phyloP scores from a whole-genome alignment of 2,888 invertebrate species.

The Biston betularia region DNA sequence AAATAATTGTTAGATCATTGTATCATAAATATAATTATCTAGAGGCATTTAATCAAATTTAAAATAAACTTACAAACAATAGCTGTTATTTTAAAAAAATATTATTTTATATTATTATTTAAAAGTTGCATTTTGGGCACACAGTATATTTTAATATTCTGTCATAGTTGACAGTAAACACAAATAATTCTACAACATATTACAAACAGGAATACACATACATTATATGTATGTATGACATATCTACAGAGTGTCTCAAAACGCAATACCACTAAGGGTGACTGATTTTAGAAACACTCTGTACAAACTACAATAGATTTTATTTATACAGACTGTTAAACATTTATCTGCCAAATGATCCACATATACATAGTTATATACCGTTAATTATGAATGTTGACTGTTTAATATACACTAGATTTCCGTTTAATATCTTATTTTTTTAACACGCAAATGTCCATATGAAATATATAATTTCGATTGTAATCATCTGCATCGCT shows the following conservation, averaged over 20 bases:
- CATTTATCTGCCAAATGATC: constrained; percentile 35
- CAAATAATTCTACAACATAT: too few relatives aligned
- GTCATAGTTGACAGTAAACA: constrained; percentile 2
- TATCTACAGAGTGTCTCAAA: constrained; percentile 21
- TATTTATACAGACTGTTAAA: constrained; percentile 44
- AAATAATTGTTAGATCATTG: constrained; percentile 58
- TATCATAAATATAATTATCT: constrained; percentile 15
- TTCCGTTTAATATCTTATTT: constrained; percentile 28
- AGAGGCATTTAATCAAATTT: constrained; percentile 33
- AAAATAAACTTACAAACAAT: constrained; percentile 4
- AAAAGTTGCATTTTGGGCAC: constrained; percentile 6
- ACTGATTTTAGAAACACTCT: constrained; percentile 15
- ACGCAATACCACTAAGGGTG: neutral
- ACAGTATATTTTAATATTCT: neutral
- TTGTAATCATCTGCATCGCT: constrained; percentile 64
- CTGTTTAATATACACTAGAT: constrained; percentile 30
- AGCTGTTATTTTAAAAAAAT: neutral
- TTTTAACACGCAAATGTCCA: constrained; percentile 38
- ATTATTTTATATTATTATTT: constrained; percentile 6
- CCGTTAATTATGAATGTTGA: constrained; percentile 41
- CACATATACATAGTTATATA: constrained; percentile 41
- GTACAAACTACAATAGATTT: constrained; percentile 31
- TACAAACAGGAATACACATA: neutral
- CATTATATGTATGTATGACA: neutral
- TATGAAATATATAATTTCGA: constrained; percentile 36